These are phyloP conservation scores for Dermochelys coriacea DNA, from an alignment of 2,797 vertebrate genomes.

Conservation along the genomic window DNA sequence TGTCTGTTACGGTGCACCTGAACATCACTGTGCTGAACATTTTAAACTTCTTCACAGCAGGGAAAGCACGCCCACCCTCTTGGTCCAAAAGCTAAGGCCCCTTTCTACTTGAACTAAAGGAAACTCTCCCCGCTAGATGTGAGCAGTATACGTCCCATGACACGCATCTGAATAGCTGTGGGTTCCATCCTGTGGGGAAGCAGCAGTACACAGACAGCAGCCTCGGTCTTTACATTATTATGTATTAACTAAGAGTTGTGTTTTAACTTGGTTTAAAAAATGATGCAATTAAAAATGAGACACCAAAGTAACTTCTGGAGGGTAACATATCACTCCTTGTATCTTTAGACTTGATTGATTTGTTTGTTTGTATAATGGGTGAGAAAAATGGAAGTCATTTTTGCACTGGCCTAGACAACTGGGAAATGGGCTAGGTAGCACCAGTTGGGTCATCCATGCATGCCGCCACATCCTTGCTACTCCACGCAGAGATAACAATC, in stretches of 20 bases:
- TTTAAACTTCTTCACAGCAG: background rate
- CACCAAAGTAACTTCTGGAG: background rate
- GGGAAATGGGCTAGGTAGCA: background rate
- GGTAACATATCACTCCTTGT: background rate
- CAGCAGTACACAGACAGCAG: accelerated
- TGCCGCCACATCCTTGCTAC: background rate
- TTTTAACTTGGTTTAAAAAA: background rate
- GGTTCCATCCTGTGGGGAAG: background rate
- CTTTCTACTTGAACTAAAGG: background rate
- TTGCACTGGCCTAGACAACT: background rate
- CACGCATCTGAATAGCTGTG: background rate
- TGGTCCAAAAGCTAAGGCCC: background rate
- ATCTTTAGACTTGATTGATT: background rate
- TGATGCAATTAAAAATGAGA: background rate
- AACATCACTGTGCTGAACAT: background rate
- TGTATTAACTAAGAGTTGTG: accelerated
- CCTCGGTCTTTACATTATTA: background rate
- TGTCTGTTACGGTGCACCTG: accelerated
- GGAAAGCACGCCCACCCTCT: background rate
- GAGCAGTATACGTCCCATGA: accelerated
- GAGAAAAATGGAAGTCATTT: background rate
- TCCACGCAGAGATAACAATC: background rate
- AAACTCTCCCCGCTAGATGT: background rate
- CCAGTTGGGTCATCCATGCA: background rate
- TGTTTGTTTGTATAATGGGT: background rate